Evolutionary conservation across 92 coral and sea anemone genomes (phyloP).

Genomic region (Scolanthus callimorphus): DNA sequence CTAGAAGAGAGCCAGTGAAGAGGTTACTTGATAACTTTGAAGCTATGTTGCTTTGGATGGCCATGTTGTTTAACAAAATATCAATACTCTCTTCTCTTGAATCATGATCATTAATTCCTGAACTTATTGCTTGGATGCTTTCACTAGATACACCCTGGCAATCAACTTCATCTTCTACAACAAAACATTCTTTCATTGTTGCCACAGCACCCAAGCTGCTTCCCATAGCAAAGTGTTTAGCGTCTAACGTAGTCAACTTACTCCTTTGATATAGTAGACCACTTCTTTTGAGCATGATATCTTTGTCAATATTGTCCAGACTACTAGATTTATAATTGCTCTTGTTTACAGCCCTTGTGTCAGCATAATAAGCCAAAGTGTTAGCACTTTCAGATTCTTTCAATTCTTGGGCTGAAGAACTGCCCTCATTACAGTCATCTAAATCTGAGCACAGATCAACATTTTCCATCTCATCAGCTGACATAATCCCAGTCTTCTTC

Average conservation of each 20-base stretch:
- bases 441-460: neutral
- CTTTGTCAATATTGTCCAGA: neutral
- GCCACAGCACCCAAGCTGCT: conserved; percentile 6
- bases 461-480: neutral
- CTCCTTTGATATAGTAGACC: no score
- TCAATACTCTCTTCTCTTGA: no score
- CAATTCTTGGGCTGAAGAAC: neutral
- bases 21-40: neutral
- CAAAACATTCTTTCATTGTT: conserved; percentile 9
- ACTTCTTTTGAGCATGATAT: neutral
- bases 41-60: neutral
- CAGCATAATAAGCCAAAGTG: neutral
- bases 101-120: no score
- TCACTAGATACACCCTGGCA: neutral
- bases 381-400: neutral
- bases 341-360: neutral
- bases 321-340: neutral
- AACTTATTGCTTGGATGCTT: neutral
- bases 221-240: conserved; percentile 1
- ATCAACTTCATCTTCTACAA: conserved; percentile 1
- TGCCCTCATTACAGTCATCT: neutral
- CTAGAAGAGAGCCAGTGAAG: neutral
- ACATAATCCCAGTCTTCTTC: neutral
- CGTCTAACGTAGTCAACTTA: neutral
- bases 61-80: neutral